A percentile compares a stretch with the other conserved stretches of the same genome.
Conservation (phyloP, 2,797 vertebrate species). For the Eulemur rubriventer region DNA sequence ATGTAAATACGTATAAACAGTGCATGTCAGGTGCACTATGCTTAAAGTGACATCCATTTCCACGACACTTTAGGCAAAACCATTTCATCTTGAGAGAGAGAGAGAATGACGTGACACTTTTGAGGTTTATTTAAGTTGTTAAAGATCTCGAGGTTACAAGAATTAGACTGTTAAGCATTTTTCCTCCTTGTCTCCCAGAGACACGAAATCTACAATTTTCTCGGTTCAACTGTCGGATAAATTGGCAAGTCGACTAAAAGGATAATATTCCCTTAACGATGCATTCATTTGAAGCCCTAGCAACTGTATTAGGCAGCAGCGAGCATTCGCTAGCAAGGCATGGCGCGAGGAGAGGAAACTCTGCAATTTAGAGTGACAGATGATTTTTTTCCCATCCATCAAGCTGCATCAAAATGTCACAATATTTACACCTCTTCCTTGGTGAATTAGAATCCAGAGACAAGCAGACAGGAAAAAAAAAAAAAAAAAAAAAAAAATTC, state of each 20-base stretch:
- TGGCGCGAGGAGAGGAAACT: conserved; percentile 52
- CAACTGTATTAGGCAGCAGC: conserved; percentile 76
- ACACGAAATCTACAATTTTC: conserved; percentile 71
- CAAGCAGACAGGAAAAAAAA: not conserved
- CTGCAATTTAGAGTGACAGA: conserved; percentile 73
- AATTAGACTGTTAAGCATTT: conserved; percentile 53
- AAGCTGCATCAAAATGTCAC: conserved; percentile 74
- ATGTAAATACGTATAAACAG: conserved; percentile 57
- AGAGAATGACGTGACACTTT: conserved; percentile 69
- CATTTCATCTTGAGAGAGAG: conserved; percentile 33
- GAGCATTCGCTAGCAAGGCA: conserved; percentile 51
- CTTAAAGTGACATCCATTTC: conserved; percentile 65
- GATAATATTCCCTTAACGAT: conserved; percentile 72
- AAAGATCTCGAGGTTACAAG: conserved; percentile 53
- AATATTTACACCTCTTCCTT: conserved; percentile 81
- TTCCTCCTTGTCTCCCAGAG: conserved; percentile 18
- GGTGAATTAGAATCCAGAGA: conserved; percentile 71
- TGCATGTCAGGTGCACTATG: conserved; percentile 50
- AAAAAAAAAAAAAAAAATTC: conserved; percentile 1
- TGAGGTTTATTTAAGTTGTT: conserved; percentile 66
- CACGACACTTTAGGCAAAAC: conserved; percentile 38
- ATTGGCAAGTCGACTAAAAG: conserved; percentile 75
- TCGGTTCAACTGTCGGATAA: conserved; percentile 76
- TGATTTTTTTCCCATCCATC: conserved; percentile 72
- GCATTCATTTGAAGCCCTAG: conserved; percentile 72